phyloP scores from a whole-genome alignment of 2,797 vertebrate species.

The Chaunax sp. region DNA sequence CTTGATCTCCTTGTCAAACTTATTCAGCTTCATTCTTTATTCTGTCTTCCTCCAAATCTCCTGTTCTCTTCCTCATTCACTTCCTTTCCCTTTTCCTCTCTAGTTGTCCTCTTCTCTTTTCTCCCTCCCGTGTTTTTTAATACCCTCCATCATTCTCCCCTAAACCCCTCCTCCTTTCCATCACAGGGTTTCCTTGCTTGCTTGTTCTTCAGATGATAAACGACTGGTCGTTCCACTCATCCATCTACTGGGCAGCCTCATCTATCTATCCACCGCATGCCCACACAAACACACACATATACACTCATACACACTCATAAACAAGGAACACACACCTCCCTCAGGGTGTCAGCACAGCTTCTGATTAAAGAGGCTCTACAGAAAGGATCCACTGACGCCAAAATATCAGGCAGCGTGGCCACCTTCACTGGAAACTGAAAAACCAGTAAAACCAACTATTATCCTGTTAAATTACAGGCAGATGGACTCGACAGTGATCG shows the following conservation, averaged over 20 bases:
- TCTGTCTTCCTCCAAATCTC: neutral
- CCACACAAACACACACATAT: conserved; percentile 42
- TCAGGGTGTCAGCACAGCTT: conserved; percentile 42
- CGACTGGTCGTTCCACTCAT: conserved; percentile 75
- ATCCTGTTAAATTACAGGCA: no score
- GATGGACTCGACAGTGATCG: no score
- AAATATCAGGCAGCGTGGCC: no score
- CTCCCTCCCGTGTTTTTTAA: neutral
- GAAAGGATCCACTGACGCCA: no score
- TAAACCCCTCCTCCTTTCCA: conserved; percentile 47
- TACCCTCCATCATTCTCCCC: neutral
- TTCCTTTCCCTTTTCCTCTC: neutral
- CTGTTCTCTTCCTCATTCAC: no score
- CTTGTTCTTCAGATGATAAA: conserved; percentile 83
- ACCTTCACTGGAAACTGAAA: no score
- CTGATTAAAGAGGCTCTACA: conserved; percentile 70
- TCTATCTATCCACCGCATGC: conserved; percentile 80
- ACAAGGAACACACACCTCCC: conserved; percentile 15
- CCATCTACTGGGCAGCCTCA: conserved; percentile 82
- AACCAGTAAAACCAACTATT: no score
- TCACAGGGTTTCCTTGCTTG: conserved; percentile 68
- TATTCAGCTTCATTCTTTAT: neutral
- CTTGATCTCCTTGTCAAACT: neutral
- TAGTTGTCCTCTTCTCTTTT: neutral
- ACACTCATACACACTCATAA: conserved; percentile 3